Percentiles rank a stretch among this genome's conserved stretches.
phyloP scores from a whole-genome alignment of 2,797 vertebrate species.

The Manis crassicaudata region DNA sequence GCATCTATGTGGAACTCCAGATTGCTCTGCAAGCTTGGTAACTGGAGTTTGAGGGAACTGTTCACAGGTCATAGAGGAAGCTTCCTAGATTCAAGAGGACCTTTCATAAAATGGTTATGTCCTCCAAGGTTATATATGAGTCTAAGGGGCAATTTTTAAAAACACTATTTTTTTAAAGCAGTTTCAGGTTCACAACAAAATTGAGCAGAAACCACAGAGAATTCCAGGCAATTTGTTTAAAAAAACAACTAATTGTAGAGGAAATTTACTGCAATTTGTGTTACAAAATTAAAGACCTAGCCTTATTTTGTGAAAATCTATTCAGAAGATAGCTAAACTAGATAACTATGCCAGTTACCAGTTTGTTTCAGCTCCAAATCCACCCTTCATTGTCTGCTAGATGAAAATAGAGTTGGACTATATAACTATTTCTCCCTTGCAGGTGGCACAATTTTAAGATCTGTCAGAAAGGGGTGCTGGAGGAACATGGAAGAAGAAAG shows the following conservation, averaged over 20 bases:
- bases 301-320: not conserved
- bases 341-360: not conserved
- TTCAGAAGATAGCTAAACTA: not conserved
- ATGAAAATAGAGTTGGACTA: not conserved
- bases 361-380: not conserved
- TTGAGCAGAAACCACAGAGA: not conserved
- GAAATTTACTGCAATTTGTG: not conserved
- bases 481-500: not conserved
- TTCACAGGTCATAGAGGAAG: not conserved
- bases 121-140: not conserved
- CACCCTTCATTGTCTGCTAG: not conserved
- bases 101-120: not conserved
- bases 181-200: constrained; percentile 17
- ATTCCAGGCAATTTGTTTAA: not conserved
- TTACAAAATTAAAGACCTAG: not conserved
- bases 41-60: not conserved
- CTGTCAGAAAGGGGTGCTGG: not conserved
- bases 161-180: not conserved
- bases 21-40: not conserved
- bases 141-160: not conserved
- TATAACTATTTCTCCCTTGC: not conserved
- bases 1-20: not conserved
- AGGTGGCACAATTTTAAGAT: not conserved
- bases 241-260: not conserved
- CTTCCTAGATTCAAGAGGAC: not conserved